Conservation (phyloP, 2,797 vertebrate species). For the Nyctalus aviator region DNA sequence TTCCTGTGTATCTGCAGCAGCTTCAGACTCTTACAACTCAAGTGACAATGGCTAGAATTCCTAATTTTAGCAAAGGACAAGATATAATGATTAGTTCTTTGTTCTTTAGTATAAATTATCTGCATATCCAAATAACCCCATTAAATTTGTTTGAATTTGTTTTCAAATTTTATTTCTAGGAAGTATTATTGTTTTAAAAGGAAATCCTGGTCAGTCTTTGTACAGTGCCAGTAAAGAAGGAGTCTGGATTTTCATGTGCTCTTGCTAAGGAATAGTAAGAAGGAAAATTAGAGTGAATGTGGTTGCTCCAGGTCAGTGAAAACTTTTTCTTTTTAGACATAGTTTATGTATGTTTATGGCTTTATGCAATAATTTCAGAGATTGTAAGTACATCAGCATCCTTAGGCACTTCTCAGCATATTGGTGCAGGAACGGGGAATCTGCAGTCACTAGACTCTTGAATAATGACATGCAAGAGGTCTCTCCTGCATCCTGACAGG, state of each 20-base stretch:
- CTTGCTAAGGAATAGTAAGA: constrained; percentile 95
- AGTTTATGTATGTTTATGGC: constrained; percentile 92
- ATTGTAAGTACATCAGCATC: constrained; percentile 82
- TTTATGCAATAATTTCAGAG: constrained; percentile 91
- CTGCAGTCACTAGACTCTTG: constrained; percentile 79
- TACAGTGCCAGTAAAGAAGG: constrained; percentile 96
- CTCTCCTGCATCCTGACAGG: constrained; percentile 74
- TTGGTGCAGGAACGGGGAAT: constrained; percentile 83
- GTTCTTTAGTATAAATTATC: constrained; percentile 1
- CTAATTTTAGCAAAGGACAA: constrained; percentile 16
- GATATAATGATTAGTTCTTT: background rate
- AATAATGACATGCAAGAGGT: constrained; percentile 77
- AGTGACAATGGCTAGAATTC: constrained; percentile 7
- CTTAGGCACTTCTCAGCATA: constrained; percentile 87
- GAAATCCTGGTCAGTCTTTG: constrained; percentile 92
- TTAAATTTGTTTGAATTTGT: constrained; percentile 47
- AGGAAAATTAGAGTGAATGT: constrained; percentile 95
- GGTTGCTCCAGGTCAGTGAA: constrained; percentile 93
- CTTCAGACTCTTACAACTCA: background rate
- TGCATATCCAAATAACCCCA: background rate
- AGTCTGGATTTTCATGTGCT: constrained; percentile 94
- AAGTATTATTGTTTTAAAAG: constrained; percentile 93
- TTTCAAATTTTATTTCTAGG: constrained; percentile 87
- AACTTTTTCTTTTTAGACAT: constrained; percentile 83
- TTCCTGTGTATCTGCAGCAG: background rate